Base-by-base conservation (phyloP, 2,888 invertebrate species). In the Melinopterus prodromus region DNA sequence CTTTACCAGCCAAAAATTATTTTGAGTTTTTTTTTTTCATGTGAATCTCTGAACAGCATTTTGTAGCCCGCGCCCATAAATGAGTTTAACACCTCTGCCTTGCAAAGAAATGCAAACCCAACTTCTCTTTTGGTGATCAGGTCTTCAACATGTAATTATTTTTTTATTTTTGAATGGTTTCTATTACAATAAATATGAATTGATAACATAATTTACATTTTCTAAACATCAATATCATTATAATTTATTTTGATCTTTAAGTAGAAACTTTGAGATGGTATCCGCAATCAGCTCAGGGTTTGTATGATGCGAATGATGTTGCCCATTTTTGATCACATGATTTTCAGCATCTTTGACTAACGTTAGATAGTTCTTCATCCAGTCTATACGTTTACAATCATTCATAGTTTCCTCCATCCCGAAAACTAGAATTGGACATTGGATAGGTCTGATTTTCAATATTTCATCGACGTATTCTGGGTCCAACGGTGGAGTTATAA, bases 281-380 rank as follows among this genome's bases (percentile, higher is more conserved):
- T 36, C 16, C 15, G 76, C 76, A 15, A 76, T 16, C 38, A 69
- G 12, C 70, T 79, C 76, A n/a, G 79, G 79, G 38, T 79, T 79
- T 15, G 79, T 79, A 16, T 79, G 79, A 38, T 79, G 79, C 7
- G 70, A 76, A 76, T 79, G 79, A 37, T 79, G 79, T 15, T 79
- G 79, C 9, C 79, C 79, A 9, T 76, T 36, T 12, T 53, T 53
- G 12, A 79, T 37, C 15, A 76, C 14, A 38, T 70, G 70, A 16
- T 77, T 36, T 71, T 77, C 77, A 69, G 69, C 71, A 53, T 70
- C 71, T 16, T 70, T 71, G 69, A 79, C 72, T 72, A 69, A 35
- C 12, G 71, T 71, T n/a, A 79, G 14, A 6, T 77, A 53, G 3
- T 53, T 2, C 16, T 38, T 36, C 71, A 26, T 69, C 12, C 16